A percentile compares a stretch with the other conserved stretches of the same genome.
phyloP scores from a whole-genome alignment of 2,888 invertebrate species.

The Enchytraeus crypticus region DNA sequence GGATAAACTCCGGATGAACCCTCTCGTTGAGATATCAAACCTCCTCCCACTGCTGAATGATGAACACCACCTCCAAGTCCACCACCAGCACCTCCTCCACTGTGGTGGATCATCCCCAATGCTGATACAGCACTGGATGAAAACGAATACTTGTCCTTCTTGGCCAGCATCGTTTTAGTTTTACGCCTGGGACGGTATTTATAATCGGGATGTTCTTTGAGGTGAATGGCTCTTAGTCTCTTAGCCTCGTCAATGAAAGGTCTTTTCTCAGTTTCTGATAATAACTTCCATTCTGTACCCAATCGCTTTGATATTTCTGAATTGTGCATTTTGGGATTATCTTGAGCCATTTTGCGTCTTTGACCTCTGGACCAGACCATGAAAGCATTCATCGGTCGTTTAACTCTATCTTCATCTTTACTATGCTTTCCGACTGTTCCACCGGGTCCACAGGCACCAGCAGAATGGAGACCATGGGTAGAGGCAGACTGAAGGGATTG shows the following conservation, averaged over 20 bases:
- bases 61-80: neutral
- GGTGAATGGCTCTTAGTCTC: constrained; percentile 88
- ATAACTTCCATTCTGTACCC: constrained; percentile 94
- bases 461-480: too few species aligned
- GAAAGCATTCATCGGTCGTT: constrained; percentile 98
- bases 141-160: constrained; percentile 93
- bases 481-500: too few species aligned
- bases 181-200: constrained; percentile 75
- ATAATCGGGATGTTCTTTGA: constrained; percentile 99
- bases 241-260: constrained; percentile 99
- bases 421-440: neutral
- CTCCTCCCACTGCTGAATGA: too few species aligned
- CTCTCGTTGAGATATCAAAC: neutral
- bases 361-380: constrained; percentile 99
- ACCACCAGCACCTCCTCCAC: neutral
- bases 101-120: constrained; percentile 58
- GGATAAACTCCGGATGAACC: neutral
- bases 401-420: constrained; percentile 57
- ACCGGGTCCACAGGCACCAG: too few species aligned
- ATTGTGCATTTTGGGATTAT: constrained; percentile 98
- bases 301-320: constrained; percentile 93
- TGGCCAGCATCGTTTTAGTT: constrained; percentile 68
- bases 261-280: constrained; percentile 87
- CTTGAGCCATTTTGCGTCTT: constrained; percentile 94
- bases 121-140: too few species aligned